Percentiles rank a stretch among this genome's conserved stretches.
phyloP scores from a whole-genome alignment of 2,888 invertebrate species.

The Luperina nickerlii region DNA sequence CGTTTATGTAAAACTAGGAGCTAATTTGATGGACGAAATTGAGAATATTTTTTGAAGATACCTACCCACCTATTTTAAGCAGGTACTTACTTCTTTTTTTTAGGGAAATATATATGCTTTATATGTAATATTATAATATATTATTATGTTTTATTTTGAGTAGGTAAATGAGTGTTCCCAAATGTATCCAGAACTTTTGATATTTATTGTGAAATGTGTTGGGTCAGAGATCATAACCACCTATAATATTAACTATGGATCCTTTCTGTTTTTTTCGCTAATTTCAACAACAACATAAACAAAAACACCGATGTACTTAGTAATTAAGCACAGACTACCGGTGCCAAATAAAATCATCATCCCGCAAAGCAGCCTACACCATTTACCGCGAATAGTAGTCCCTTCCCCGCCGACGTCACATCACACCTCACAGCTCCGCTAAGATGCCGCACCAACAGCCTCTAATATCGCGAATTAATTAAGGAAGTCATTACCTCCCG shows the following conservation, averaged over 20 bases:
- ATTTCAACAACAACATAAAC: not conserved
- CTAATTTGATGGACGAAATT: constrained; percentile 61
- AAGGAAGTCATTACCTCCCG: constrained; percentile 90
- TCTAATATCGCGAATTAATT: constrained; percentile 88
- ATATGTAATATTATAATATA: not conserved
- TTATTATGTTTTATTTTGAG: not conserved
- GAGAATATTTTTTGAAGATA: constrained; percentile 1
- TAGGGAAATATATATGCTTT: not conserved
- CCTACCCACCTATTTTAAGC: not conserved
- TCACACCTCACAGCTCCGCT: constrained; percentile 57
- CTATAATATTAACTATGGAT: not conserved
- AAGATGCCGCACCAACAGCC: constrained; percentile 50
- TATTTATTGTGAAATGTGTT: not conserved
- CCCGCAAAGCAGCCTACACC: not conserved
- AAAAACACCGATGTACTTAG: not conserved
- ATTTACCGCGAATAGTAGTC: constrained; percentile 6
- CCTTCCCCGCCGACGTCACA: constrained; percentile 53
- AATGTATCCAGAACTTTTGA: not conserved
- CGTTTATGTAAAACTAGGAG: constrained; percentile 70
- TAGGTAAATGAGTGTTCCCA: not conserved
- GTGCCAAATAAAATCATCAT: not conserved
- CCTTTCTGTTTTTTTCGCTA: not conserved
- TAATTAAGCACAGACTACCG: not conserved
- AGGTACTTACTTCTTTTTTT: not conserved
- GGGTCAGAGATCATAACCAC: not conserved